Conservation (phyloP, 2,888 invertebrate genomes). For the Ellobium chinense region DNA sequence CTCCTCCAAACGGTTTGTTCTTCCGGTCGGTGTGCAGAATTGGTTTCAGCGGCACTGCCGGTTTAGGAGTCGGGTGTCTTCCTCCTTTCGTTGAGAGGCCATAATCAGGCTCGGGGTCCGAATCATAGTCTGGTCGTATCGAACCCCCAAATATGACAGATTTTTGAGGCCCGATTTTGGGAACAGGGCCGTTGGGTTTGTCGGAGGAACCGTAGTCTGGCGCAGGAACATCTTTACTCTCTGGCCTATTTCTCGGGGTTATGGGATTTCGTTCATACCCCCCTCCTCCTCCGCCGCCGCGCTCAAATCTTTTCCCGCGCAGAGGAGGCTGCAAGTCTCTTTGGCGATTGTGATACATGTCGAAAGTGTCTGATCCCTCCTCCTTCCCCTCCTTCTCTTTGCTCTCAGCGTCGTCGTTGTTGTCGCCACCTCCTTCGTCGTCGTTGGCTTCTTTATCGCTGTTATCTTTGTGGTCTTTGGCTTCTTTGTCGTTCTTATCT, state of each 20-base stretch:
- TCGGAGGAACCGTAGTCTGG: background rate
- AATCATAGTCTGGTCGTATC: background rate
- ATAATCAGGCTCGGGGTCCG: background rate
- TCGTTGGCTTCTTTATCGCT: background rate
- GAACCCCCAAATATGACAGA: background rate
- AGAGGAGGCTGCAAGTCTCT: too few relatives aligned
- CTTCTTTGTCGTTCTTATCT: background rate
- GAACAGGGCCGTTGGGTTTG: background rate
- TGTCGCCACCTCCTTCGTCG: background rate
- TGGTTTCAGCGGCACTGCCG: background rate
- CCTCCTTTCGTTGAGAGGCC: background rate
- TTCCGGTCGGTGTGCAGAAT: too few relatives aligned
- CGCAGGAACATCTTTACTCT: background rate
- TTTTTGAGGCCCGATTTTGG: background rate
- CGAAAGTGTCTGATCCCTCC: too few relatives aligned
- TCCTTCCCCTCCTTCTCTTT: conserved; percentile 1
- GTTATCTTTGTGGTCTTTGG: background rate
- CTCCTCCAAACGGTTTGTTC: background rate
- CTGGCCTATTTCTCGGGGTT: background rate
- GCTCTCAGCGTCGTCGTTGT: background rate
- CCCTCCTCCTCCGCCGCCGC: background rate
- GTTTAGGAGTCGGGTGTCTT: background rate
- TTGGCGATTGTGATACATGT: too few relatives aligned
- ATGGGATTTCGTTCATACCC: background rate
- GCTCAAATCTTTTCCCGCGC: background rate